Evolutionary conservation across 1,140 invertebrate species (phyloP), one percentile per base, ranked within the genome.

Genomic region (Drosophila dunni): DNA sequence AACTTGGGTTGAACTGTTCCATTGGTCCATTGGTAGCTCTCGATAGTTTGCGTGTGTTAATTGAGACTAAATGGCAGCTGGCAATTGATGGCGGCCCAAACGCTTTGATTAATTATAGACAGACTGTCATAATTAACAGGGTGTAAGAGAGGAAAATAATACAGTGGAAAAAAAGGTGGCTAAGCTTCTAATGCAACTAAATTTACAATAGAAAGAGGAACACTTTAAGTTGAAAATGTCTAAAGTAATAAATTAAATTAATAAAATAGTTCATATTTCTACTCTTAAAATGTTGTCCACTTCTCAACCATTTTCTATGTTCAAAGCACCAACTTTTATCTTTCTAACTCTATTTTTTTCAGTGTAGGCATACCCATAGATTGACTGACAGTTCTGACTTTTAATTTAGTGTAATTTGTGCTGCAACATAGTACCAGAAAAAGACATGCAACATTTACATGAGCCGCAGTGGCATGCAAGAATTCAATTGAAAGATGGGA

Each of bases 71-170:
- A 79, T 75, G 75, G 61, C 66, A 71, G 72, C 42, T 42, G 50
- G 34, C 56, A 58, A 51, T 54, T 36, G 51, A 54, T 48, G 78
- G 56, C 84, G 84, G 84, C 85, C 85, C 84, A 84, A 75, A 57
- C 36, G 65, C 85, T 89, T 89, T 89, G 84, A 89, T 89, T 89
- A 89, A 89, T 89, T 89, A 89, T 89, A 66, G 81, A 78, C 67
- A 73, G 80, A 17, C 80, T 62, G 84, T 89, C 84, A 89, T 81
- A 89, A 89, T 89, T 89, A 89, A 81, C 84, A 81, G 10, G 13
- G 48, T 10, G 34, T 44, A 56, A 38, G 61, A 42, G 17, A 34
- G 24, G 24, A 29, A 29, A 29, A 29, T 3, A 29, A 29, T 29
- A 29, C 24, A 29, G 4, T 29, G 24, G 24, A 29, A 29, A 4